Evolutionary conservation across 2,888 invertebrate genomes (phyloP).

Genomic region (Lochmaea crataegi): DNA sequence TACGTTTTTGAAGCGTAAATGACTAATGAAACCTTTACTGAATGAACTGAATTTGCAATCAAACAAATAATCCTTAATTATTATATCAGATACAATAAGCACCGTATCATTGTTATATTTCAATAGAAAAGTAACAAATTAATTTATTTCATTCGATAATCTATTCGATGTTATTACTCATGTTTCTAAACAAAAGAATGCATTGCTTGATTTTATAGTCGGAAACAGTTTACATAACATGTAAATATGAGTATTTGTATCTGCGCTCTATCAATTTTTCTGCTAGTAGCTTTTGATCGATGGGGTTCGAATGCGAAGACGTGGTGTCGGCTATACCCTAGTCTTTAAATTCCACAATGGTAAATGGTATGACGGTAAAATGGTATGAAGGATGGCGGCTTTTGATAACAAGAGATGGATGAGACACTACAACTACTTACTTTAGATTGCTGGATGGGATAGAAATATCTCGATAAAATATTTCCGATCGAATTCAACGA

Average conservation of each 20-base stretch:
- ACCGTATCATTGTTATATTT: not conserved
- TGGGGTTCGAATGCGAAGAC: slow-evolving; percentile 32
- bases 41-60: too few species aligned
- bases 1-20: too few species aligned
- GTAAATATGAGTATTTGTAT: slow-evolving; percentile 22
- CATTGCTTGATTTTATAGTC: slow-evolving; percentile 12
- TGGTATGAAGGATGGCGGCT: slow-evolving; percentile 32
- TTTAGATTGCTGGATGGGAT: slow-evolving; percentile 24
- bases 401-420: slow-evolving; percentile 35
- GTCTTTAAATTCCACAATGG: slow-evolving; percentile 22
- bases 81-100: not conserved
- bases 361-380: slow-evolving; percentile 16
- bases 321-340: slow-evolving; percentile 11
- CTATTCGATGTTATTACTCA: not conserved
- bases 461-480: slow-evolving; percentile 40
- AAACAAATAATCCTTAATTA: too few species aligned
- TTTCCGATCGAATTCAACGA: slow-evolving; percentile 35
- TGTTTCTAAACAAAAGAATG: slow-evolving; percentile 7
- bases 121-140: not conserved
- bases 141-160: not conserved
- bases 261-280: slow-evolving; percentile 27
- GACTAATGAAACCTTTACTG: too few species aligned
- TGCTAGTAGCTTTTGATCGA: slow-evolving; percentile 45
- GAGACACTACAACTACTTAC: slow-evolving; percentile 34
- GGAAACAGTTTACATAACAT: slow-evolving; percentile 29